These are phyloP conservation scores for Vanacampus margaritifer DNA, from an alignment of 2,113 vertebrate species.

Conservation along the genomic window DNA sequence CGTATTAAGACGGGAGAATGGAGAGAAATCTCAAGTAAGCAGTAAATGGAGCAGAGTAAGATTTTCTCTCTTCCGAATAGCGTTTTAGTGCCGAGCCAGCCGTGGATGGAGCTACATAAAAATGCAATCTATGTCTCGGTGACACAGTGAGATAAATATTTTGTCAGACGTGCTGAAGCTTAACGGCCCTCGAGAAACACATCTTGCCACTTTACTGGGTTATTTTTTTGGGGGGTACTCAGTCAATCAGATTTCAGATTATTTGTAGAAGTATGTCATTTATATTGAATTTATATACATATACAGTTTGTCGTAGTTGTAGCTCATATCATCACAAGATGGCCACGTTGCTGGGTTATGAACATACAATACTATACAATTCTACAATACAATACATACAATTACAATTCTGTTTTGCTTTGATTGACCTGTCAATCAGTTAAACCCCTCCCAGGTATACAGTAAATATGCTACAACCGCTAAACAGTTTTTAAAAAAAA, in stretches of 20 bases:
- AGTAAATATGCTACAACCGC: too few species aligned
- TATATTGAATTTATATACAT: neutral
- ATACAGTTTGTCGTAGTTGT: conserved; percentile 32
- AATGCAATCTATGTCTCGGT: conserved; percentile 65
- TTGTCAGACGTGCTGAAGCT: conserved; percentile 52
- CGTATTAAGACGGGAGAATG: conserved; percentile 52
- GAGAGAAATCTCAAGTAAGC: conserved; percentile 70
- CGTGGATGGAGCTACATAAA: conserved; percentile 62
- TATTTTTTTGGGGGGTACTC: conserved; percentile 18
- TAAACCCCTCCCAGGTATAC: too few species aligned
- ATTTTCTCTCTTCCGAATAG: conserved; percentile 70
- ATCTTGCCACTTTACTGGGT: conserved; percentile 21
- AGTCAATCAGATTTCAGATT: conserved; percentile 30
- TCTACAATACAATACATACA: too few species aligned
- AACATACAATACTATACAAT: neutral
- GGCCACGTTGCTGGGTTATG: neutral
- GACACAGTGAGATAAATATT: conserved; percentile 59
- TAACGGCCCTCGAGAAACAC: conserved; percentile 50
- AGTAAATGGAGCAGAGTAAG: conserved; percentile 72
- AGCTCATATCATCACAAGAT: conserved; percentile 43
- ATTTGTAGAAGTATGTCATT: conserved; percentile 29
- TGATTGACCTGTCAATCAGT: neutral
- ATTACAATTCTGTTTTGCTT: neutral
- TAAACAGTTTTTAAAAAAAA: too few species aligned
- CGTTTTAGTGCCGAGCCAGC: conserved; percentile 61